phyloP scores from a whole-genome alignment of 2,888 invertebrate species.

The Laspeyria flexula region DNA sequence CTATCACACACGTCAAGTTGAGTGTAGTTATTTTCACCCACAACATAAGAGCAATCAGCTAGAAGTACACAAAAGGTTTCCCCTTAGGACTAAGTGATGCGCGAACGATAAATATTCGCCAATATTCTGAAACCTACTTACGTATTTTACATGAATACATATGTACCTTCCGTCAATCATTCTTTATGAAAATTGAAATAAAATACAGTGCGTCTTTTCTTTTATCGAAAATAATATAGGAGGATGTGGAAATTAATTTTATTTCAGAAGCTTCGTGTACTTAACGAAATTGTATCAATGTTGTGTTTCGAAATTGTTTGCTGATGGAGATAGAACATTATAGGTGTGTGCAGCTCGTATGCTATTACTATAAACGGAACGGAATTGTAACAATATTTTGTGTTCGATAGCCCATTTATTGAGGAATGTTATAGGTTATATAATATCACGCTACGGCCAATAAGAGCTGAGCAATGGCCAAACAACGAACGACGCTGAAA shows the following conservation, averaged over 20 bases:
- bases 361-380: no score
- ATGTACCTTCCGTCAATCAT: conserved; percentile 2
- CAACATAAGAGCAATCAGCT: not conserved
- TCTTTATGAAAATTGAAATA: conserved; percentile 8
- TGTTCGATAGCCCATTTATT: no score
- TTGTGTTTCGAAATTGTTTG: no score
- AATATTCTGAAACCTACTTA: not conserved
- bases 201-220: conserved; percentile 1
- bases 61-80: conserved; percentile 1
- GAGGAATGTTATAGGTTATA: no score
- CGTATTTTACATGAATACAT: not conserved
- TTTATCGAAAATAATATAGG: not conserved
- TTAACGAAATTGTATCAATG: not conserved
- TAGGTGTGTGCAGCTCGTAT: no score
- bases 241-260: not conserved
- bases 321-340: no score
- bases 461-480: no score
- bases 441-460: no score
- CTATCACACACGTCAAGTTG: not conserved
- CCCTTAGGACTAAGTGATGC: not conserved
- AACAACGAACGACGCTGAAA: no score
- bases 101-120: conserved; percentile 5
- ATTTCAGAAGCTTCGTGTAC: not conserved
- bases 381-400: no score
- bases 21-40: not conserved